Base-by-base conservation (phyloP, 2,113 vertebrate species). In the Corydoras sp. region DNA sequence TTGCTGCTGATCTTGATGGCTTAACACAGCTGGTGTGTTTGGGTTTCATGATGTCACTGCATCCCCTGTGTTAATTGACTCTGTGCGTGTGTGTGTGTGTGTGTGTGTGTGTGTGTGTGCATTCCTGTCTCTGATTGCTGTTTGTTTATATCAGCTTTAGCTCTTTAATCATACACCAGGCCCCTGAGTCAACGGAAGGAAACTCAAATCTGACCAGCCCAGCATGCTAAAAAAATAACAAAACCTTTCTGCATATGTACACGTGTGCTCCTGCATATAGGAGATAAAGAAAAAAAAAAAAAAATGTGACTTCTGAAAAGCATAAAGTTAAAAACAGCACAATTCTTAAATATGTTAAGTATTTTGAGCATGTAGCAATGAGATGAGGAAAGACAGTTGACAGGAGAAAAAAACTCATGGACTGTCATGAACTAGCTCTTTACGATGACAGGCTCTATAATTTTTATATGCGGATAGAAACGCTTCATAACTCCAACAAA, bases 91-190 rank as follows among this genome's bases (percentile, higher is more conserved):
- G 35, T 43, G 35, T 43, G 35, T 43, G 35, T 43, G 35, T 62
- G 43, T 54, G 70, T 69, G 65, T 43, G 54, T 69, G 86, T 85
- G 81, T 67, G 71, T 60, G 62, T 65, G 58, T 74, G 72, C 61
- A 10, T 69, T 59, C 15, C 49, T 48, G 13, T 65, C 58, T 67
- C 82, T 88, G 85, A 88, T 88, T 88, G 81, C 83, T 86, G 85
- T 88, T 89, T 88, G 85, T 86, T 81, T 80, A 81, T 82, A 85
- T 84, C 80, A 67, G 30, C 62, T 32, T 31, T 50, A 35, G 58
- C 59, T 64, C 74, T 76, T 76, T 76, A 71, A 76, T 76, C 74
- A 76, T 69, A 53, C 54, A 31, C 5, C 49, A 61, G 68, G 48
- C 49, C 74, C 54, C 6, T 59, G 62, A 60, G 15, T 32, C 54